Evolutionary conservation across 92 coral and sea anemone genomes (phyloP), one percentile per base, ranked within the genome.

Genomic region (Porites cylindrica): DNA sequence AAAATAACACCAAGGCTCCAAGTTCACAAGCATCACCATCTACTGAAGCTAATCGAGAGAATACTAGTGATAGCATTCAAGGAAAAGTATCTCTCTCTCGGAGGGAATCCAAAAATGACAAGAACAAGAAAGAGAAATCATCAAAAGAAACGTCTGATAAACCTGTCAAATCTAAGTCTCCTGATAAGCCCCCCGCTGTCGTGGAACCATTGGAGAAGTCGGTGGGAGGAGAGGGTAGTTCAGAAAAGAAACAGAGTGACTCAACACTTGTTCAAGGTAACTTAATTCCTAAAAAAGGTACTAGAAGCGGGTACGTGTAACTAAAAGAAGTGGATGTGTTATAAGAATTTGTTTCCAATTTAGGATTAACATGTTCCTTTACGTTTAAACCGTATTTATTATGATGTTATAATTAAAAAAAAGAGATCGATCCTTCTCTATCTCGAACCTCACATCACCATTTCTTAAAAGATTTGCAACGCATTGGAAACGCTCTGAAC

Each of bases 121-220:
- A 61, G 79, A 85, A 65, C 24, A 85, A 62, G 75, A 84, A 88
- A 16, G 93, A 90, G 23, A 85, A 78, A 76, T 59, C 72, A 6
- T 29, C 82, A 18, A 66, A 47, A 72, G 87, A 52, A 10, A 86
- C 93, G 13, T 87, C 90, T 16, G 93, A 90, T 61, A 88, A 85
- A 85, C 51, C 67, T 32, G 58, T 54, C 18, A 87, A 81, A 61
- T 86, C 88, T 19, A 91, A 91, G 78, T 80, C 93, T 16, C 91
- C 91, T 13, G 91, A 91, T 24, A 83, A 83, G 29, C 72, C 87
- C 13, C 87, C 51, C 56, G 87, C 80, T 12, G 80, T 64, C 24
- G 70, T 83, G 53, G 87, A 83, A 52, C 81, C 81, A 73, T 23
- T 21, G 63, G 87, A 47, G 63, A 63, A 83, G 11, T 17, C 81